Percentiles rank a stretch among this genome's conserved stretches.
phyloP scores from a whole-genome alignment of 2,888 invertebrate genomes.

The Geotrupes spiniger region DNA sequence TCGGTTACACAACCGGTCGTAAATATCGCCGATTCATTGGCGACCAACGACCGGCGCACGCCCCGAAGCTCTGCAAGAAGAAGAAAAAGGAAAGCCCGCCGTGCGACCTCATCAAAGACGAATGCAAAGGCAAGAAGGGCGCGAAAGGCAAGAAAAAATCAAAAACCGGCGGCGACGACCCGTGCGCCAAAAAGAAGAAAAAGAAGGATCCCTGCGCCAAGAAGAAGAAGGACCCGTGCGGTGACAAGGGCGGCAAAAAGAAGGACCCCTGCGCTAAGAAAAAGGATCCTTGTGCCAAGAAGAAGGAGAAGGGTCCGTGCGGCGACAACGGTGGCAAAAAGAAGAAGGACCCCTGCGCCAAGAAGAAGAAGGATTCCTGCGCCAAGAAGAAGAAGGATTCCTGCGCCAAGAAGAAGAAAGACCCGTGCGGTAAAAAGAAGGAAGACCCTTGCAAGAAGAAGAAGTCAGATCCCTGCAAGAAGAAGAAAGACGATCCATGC shows the following conservation, averaged over 20 bases:
- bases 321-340: not conserved
- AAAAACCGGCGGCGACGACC: constrained; percentile 15
- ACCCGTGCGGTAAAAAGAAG: constrained; percentile 20
- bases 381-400: constrained; percentile 3
- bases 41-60: not conserved
- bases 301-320: not conserved
- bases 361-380: constrained; percentile 2
- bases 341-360: constrained; percentile 6
- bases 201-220: constrained; percentile 13
- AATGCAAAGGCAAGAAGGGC: not conserved
- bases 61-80: not conserved
- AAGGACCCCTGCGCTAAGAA: constrained; percentile 8
- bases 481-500: constrained; percentile 18
- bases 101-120: constrained; percentile 9
- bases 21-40: constrained; percentile 11
- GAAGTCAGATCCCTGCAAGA: constrained; percentile 21
- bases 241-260: constrained; percentile 3
- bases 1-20: constrained; percentile 6
- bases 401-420: constrained; percentile 12
- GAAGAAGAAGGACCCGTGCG: constrained; percentile 14
- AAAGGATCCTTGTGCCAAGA: not conserved
- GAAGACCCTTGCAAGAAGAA: constrained; percentile 1
- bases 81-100: not conserved
- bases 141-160: not conserved
- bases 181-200: constrained; percentile 17